A percentile compares a stretch with the other conserved stretches of the same genome.
Evolutionary conservation across 2,888 invertebrate species (phyloP).

Genomic region (Lordiphosa fenestrarum): DNA sequence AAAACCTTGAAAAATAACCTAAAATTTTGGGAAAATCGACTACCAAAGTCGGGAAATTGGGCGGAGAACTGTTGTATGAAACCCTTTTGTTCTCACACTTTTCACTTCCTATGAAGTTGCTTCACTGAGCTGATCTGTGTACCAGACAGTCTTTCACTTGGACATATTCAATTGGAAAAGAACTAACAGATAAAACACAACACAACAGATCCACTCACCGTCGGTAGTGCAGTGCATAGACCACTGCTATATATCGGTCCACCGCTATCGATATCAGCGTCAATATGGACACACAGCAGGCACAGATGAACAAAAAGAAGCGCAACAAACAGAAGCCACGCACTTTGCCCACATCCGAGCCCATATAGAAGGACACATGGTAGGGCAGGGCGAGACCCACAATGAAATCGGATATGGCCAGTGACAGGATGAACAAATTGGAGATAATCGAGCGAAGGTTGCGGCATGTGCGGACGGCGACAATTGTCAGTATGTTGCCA

Average conservation of each 20-base stretch:
- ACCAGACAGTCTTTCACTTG: too few relatives aligned
- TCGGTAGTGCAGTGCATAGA: constrained; percentile 89
- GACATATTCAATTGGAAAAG: too few relatives aligned
- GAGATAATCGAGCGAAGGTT: constrained; percentile 86
- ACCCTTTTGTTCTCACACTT: too few relatives aligned
- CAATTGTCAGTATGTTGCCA: constrained; percentile 88
- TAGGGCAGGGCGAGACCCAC: constrained; percentile 89
- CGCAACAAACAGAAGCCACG: constrained; percentile 86
- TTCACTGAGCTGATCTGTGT: too few relatives aligned
- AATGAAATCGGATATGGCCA: constrained; percentile 89
- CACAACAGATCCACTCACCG: constrained; percentile 76
- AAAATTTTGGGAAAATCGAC: too few relatives aligned
- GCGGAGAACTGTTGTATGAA: too few relatives aligned
- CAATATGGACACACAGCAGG: constrained; percentile 89
- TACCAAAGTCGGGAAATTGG: too few relatives aligned
- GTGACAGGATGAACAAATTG: constrained; percentile 89
- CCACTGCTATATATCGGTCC: constrained; percentile 89
- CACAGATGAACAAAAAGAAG: constrained; percentile 88
- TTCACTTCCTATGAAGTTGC: too few relatives aligned
- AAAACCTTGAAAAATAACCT: too few relatives aligned
- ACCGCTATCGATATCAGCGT: constrained; percentile 90
- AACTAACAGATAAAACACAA: too few relatives aligned
- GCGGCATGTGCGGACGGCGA: constrained; percentile 86
- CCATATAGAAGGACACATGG: constrained; percentile 88
- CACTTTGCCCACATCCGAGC: constrained; percentile 83